These are phyloP conservation scores for Acipenser ruthenus DNA, from an alignment of 2,797 vertebrate species.

Conservation along the genomic window DNA sequence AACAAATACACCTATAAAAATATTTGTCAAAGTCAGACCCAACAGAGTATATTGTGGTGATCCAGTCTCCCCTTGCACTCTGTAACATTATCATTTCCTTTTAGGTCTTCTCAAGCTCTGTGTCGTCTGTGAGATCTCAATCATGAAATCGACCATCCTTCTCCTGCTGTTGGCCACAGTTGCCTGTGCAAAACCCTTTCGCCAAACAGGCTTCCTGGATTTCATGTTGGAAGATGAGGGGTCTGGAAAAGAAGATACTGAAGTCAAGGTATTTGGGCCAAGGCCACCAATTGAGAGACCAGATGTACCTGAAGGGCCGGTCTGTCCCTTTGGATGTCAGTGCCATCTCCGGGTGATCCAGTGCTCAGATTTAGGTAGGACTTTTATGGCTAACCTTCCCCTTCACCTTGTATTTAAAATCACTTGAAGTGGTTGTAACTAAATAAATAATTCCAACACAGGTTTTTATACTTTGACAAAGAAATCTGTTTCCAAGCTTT, in stretches of 20 bases:
- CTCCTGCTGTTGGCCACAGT: conserved; percentile 78
- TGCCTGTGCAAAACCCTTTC: conserved; percentile 88
- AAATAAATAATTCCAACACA: no score
- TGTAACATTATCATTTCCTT: neutral
- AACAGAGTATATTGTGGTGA: no score
- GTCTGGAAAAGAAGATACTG: conserved; percentile 36
- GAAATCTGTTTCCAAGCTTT: no score
- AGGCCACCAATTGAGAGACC: fast-evolving
- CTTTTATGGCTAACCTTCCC: no score
- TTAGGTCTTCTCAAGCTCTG: conserved; percentile 52
- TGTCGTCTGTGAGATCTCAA: conserved; percentile 36
- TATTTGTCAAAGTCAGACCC: no score
- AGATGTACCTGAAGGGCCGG: conserved; percentile 36
- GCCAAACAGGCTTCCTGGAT: conserved; percentile 85
- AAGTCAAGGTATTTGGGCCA: no score
- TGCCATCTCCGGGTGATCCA: conserved; percentile 90
- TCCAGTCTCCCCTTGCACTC: no score
- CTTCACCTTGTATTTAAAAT: no score
- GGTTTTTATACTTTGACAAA: no score
- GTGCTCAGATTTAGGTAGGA: conserved; percentile 93
- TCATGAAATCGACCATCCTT: conserved; percentile 83
- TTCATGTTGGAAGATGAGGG: conserved; percentile 90
- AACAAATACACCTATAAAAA: no score
- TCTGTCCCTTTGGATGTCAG: conserved; percentile 92
- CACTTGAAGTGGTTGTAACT: no score